Evolutionary conservation across 2,113 vertebrate genomes (phyloP).

Genomic region (Deroptyus accipitrinus): DNA sequence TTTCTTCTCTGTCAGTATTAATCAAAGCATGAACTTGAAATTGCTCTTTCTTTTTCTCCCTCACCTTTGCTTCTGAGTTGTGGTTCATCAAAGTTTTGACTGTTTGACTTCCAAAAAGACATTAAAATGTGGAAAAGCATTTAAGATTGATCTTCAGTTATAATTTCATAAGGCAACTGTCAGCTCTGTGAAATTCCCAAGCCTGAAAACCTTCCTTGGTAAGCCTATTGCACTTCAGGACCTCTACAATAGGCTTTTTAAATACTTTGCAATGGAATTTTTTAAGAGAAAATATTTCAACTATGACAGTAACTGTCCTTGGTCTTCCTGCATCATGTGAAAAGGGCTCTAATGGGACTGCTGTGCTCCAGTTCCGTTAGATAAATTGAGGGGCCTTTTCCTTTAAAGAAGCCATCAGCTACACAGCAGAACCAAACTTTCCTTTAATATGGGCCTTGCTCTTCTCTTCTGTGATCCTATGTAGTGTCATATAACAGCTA

Average conservation of each 20-base stretch:
- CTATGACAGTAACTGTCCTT: not conserved
- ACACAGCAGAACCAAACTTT: not conserved
- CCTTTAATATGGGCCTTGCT: not conserved
- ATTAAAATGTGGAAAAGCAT: not conserved
- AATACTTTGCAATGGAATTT: not conserved
- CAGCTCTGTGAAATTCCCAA: not conserved
- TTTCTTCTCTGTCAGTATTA: not conserved
- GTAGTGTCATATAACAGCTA: not conserved
- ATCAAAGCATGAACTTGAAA: not conserved
- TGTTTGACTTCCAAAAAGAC: not conserved
- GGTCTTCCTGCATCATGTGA: not conserved
- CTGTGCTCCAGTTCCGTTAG: not conserved
- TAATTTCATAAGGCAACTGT: not conserved
- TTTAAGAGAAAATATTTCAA: not conserved
- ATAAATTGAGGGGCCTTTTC: not conserved
- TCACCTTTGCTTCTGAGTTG: not conserved
- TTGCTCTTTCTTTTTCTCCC: not conserved
- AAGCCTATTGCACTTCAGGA: not conserved
- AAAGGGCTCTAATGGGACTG: not conserved
- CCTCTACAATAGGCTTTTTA: not conserved
- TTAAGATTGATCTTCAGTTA: not conserved
- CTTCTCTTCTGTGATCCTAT: not conserved
- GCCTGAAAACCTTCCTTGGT: not conserved
- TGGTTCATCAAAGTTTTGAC: not conserved
- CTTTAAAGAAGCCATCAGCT: not conserved